Evolutionary conservation across 2,797 vertebrate species (phyloP).

Genomic region (Hapalemur alaotrensis): DNA sequence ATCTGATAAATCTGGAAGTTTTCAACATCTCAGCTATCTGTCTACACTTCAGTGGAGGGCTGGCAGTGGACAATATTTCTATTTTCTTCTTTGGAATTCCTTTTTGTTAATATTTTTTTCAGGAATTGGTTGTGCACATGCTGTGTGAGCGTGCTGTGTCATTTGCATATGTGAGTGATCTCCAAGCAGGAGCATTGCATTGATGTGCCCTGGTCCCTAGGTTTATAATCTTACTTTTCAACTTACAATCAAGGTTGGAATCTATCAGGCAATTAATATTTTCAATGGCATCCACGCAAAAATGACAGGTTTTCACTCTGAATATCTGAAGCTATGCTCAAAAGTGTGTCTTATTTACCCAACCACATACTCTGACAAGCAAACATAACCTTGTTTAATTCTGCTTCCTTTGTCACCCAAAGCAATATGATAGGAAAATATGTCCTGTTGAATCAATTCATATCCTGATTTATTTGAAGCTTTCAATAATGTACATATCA

Average conservation of each 20-base stretch:
- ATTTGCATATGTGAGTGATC: not conserved
- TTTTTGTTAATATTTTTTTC: not conserved
- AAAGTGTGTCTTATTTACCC: not conserved
- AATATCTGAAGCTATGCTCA: not conserved
- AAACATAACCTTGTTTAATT: not conserved
- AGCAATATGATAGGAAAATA: not conserved
- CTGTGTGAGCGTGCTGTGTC: not conserved
- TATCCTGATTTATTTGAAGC: not conserved
- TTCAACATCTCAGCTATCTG: not conserved
- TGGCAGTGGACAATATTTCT: not conserved
- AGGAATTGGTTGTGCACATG: not conserved
- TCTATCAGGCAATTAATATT: not conserved
- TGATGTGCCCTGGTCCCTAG: not conserved
- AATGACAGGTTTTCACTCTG: not conserved
- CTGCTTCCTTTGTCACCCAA: not conserved
- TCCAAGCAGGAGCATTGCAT: not conserved
- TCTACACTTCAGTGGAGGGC: not conserved
- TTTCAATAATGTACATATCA: not conserved
- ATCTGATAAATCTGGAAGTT: not conserved
- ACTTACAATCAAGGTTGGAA: not conserved
- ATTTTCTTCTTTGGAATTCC: not conserved
- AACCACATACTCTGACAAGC: not conserved
- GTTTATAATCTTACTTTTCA: not conserved
- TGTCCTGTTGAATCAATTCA: not conserved
- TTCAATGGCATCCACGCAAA: not conserved